Evolutionary conservation across 2,888 invertebrate genomes (phyloP), one percentile per base, ranked within the genome.

Genomic region (Eupithecia tripunctaria): DNA sequence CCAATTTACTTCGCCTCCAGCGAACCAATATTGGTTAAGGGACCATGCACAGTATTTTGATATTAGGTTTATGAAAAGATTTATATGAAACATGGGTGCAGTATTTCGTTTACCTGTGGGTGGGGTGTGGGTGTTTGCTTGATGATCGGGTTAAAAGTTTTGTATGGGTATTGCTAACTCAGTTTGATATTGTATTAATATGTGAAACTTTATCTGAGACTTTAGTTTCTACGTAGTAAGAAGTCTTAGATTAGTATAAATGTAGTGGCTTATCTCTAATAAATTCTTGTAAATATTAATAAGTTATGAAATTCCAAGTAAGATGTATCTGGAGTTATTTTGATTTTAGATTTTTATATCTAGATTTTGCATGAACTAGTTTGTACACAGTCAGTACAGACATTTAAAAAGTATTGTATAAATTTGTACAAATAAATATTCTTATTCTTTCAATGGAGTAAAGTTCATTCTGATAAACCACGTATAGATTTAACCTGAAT

Each of bases 1-100:
- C 80, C 82, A 82, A 82, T 82, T 81, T 81, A 79, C 73, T 69
- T 73, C 70, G 81, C 81, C 80, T 68, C 68, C 66, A 78, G 81
- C 76, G 47, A 67, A 74, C 76, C 78, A 78, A 80, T 82, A 82
- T 80, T 78, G 77, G 75, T 70, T 70, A 76, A 77, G 76, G 79
- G 77, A 76, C 69, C 72, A 62, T 73, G 71, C 70, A 70, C 75
- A 70, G 78, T 76, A 76, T 79, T 80, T 79, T 79, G 78, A 79
- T 79, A 77, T 79, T 75, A 73, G 75, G 60, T 67, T 64, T 72
- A 74, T 68, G 71, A 67, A 68, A 68, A 65, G 74, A 72, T 76
- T 78, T 76, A 74, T 76, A 74, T 70, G 64, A 47, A 60, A 70
- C 43, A 70, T 67, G 70, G 47, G 15, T 70, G 56, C 65, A 68